phyloP scores from a whole-genome alignment of 2,113 vertebrate genomes.

The Bolborhynchus lineola region DNA sequence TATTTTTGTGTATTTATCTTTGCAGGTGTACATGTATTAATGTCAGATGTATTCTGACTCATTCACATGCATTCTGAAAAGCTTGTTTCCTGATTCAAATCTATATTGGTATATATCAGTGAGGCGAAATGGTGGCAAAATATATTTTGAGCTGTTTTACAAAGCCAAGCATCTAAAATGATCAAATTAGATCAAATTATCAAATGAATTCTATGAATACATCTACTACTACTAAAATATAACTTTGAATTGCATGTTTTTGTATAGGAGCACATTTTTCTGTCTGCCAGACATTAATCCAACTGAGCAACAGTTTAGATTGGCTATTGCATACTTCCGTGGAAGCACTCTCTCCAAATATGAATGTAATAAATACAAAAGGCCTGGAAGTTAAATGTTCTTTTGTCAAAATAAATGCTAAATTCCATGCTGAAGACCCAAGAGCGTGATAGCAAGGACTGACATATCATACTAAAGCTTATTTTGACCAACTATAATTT shows the following conservation, averaged over 20 bases:
- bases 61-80: background rate
- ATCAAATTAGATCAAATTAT: background rate
- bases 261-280: background rate
- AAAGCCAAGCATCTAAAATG: background rate
- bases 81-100: background rate
- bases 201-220: background rate
- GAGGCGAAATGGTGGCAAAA: background rate
- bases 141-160: background rate
- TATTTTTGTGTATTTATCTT: background rate
- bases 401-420: background rate
- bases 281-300: background rate
- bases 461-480: background rate
- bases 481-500: background rate
- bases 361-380: background rate
- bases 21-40: background rate
- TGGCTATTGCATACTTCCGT: background rate
- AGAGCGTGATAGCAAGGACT: background rate
- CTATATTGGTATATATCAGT: background rate
- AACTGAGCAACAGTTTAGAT: background rate
- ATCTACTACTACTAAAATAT: background rate
- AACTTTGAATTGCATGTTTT: background rate
- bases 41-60: background rate
- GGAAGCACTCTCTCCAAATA: background rate
- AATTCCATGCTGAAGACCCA: background rate
- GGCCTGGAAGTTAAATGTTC: background rate